A percentile compares a stretch with the other conserved stretches of the same genome.
Conservation (phyloP, 2,113 vertebrate genomes). For the Saimiri boliviensis region DNA sequence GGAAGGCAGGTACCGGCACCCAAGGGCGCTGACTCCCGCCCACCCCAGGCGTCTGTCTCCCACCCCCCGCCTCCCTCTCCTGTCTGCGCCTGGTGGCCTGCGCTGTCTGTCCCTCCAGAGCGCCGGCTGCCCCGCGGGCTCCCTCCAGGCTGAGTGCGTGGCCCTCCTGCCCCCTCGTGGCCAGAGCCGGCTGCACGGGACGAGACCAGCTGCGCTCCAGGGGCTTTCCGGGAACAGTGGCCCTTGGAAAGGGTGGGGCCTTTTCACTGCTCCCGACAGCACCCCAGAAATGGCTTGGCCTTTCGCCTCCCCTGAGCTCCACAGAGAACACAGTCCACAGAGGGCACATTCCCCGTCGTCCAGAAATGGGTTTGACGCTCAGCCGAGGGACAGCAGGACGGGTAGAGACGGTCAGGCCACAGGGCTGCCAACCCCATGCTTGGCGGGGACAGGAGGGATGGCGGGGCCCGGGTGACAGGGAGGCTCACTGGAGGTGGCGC, state of each 20-base stretch:
- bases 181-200: neutral
- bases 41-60: neutral
- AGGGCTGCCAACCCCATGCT: constrained; percentile 81
- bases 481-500: constrained; percentile 55
- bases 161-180: neutral
- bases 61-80: neutral
- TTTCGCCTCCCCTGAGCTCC: neutral
- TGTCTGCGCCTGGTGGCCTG: neutral
- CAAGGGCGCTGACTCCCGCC: neutral
- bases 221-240: neutral
- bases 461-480: constrained; percentile 35
- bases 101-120: neutral
- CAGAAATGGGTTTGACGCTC: no score
- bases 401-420: constrained; percentile 74
- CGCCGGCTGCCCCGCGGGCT: fast-evolving
- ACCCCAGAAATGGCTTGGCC: neutral
- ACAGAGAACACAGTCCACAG: neutral
- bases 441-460: neutral
- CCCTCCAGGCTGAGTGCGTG: neutral
- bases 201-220: neutral
- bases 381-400: no score
- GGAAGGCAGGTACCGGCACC: neutral
- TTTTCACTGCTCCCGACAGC: neutral
- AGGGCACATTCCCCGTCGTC: constrained; percentile 50
- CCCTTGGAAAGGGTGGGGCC: neutral